phyloP scores from a whole-genome alignment of 2,888 invertebrate genomes.

The Anaspis maculata region DNA sequence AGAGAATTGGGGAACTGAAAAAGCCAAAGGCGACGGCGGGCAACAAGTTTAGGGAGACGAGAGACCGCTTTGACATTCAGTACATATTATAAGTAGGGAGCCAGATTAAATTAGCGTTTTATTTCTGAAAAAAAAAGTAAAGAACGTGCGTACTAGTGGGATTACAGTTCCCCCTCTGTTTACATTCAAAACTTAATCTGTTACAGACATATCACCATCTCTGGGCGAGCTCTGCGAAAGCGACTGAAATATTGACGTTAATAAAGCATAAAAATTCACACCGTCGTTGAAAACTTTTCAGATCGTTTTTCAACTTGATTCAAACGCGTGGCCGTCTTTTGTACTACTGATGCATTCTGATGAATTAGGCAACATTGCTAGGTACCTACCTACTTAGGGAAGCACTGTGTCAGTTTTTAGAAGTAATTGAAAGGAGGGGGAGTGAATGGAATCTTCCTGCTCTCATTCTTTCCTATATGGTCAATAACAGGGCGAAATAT shows the following conservation, averaged over 20 bases:
- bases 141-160: conserved; percentile 24
- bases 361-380: too few relatives aligned
- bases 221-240: conserved; percentile 9
- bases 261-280: conserved; percentile 14
- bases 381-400: too few relatives aligned
- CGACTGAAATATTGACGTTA: conserved; percentile 14
- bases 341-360: too few relatives aligned
- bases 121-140: conserved; percentile 33
- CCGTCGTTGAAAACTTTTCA: too few relatives aligned
- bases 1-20: conserved; percentile 24
- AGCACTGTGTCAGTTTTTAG: too few relatives aligned
- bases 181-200: conserved; percentile 23
- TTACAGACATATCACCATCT: conserved; percentile 21
- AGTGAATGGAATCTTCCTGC: too few relatives aligned
- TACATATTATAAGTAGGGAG: conserved; percentile 34
- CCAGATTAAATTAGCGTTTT: conserved; percentile 40
- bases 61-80: conserved; percentile 34
- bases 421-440: too few relatives aligned
- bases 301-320: too few relatives aligned
- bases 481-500: conserved; percentile 15
- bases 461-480: too few relatives aligned
- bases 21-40: conserved; percentile 33
- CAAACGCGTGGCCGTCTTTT: too few relatives aligned
- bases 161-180: conserved; percentile 23
- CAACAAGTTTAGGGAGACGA: conserved; percentile 34